Evolutionary conservation across 2,797 vertebrate species (phyloP).

Genomic region (Peromyscus attwateri): DNA sequence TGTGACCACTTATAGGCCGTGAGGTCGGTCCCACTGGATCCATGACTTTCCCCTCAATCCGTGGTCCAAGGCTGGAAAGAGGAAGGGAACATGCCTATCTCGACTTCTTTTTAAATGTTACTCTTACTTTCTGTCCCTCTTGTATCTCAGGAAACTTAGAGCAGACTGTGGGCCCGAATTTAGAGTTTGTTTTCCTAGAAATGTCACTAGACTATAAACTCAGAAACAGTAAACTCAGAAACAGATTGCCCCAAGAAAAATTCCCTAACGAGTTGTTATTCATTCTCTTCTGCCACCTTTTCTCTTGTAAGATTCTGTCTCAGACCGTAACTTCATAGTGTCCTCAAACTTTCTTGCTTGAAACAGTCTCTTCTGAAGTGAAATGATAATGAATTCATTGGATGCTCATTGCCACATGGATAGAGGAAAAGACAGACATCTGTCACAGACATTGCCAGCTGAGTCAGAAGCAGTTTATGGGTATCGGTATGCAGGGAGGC

Average conservation of each 20-base stretch:
- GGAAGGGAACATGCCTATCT: background rate
- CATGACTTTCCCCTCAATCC: background rate
- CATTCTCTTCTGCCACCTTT: background rate
- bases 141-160: conserved; percentile 1
- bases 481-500: background rate
- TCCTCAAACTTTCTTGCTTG: background rate
- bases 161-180: conserved; percentile 25
- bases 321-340: background rate
- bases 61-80: background rate
- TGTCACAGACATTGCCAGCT: background rate
- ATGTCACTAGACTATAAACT: conserved; percentile 53
- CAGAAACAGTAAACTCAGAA: conserved; percentile 58
- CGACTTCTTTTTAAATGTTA: background rate
- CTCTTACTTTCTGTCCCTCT: conserved; percentile 23
- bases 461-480: background rate
- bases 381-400: conserved; percentile 29
- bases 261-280: background rate
- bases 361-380: background rate
- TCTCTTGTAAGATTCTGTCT: background rate
- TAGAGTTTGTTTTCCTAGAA: conserved; percentile 68
- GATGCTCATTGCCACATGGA: background rate
- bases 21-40: background rate
- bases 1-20: background rate
- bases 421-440: background rate
- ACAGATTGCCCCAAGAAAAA: conserved; percentile 34